phyloP scores from a whole-genome alignment of 1,140 invertebrate species.

The Leptestheria dahalacensis region DNA sequence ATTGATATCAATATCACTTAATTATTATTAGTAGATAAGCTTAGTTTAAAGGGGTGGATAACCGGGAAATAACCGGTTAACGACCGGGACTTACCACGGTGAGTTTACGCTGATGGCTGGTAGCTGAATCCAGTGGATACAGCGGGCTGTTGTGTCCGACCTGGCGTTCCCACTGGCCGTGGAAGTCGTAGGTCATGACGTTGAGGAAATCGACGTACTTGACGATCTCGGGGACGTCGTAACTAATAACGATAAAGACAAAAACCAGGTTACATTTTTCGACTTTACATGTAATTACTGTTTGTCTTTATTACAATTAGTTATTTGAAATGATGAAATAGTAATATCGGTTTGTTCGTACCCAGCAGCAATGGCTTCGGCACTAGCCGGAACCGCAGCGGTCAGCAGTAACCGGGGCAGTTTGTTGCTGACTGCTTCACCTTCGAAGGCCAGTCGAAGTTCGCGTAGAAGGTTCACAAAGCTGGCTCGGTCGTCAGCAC shows the following conservation, averaged over 20 bases:
- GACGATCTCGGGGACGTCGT: constrained; percentile 82
- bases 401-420: constrained; percentile 66
- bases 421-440: constrained; percentile 61
- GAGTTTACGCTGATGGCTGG: constrained; percentile 75
- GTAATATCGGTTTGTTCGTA: constrained; percentile 24
- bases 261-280: not conserved
- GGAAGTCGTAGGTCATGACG: constrained; percentile 90
- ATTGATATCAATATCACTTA: not conserved
- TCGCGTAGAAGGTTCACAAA: constrained; percentile 70
- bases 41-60: too few relatives aligned
- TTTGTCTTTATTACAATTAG: not conserved
- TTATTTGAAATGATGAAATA: not conserved
- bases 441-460: constrained; percentile 73
- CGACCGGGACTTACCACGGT: constrained; percentile 65
- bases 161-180: constrained; percentile 80
- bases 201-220: constrained; percentile 89
- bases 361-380: constrained; percentile 80
- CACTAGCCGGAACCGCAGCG: constrained; percentile 79
- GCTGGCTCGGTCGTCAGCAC: constrained; percentile 62
- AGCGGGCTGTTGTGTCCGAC: constrained; percentile 85
- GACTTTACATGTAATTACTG: not conserved
- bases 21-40: too few relatives aligned
- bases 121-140: constrained; percentile 71
- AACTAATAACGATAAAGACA: too few relatives aligned
- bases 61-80: not conserved